Evolutionary conservation across 2,888 invertebrate genomes (phyloP).

Genomic region (Lepidocyrtoides sp.): DNA sequence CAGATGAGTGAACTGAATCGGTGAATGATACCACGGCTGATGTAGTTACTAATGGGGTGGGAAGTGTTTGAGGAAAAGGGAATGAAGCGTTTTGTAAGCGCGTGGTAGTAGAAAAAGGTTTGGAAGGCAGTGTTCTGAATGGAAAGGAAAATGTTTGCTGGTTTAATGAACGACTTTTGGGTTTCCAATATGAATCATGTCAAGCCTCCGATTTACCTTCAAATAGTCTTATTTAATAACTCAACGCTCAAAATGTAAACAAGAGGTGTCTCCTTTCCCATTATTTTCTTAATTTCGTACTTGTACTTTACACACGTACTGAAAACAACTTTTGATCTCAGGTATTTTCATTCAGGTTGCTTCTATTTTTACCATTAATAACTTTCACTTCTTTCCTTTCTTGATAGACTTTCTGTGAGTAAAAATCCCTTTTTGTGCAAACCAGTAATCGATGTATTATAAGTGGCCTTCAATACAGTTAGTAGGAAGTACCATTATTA

Average conservation of each 20-base stretch:
- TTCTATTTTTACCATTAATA: not conserved
- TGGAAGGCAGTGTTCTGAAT: not conserved
- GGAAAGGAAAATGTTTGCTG: not conserved
- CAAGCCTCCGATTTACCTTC: too few relatives aligned
- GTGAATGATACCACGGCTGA: too few relatives aligned
- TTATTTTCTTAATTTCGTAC: slow-evolving; percentile 62
- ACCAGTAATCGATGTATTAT: not conserved
- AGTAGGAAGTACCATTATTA: not conserved
- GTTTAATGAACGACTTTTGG: not conserved
- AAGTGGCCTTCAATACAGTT: slow-evolving; percentile 48
- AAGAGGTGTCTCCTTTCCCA: slow-evolving; percentile 61
- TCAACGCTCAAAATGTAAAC: slow-evolving; percentile 51
- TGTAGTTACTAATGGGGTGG: not conserved
- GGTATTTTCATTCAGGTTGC: slow-evolving; percentile 70
- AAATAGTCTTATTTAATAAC: not conserved
- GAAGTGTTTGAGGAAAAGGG: not conserved
- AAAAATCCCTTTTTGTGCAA: not conserved
- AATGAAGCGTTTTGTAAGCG: not conserved
- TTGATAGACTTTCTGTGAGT: not conserved
- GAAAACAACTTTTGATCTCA: slow-evolving; percentile 64
- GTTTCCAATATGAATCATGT: not conserved
- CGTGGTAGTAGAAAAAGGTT: not conserved
- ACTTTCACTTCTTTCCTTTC: not conserved
- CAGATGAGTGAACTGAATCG: too few relatives aligned
- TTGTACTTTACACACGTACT: slow-evolving; percentile 27